A percentile compares a stretch with the other conserved stretches of the same genome.
These are phyloP conservation scores for Heliconius hermathena DNA, from an alignment of 1,140 invertebrate species.

Conservation along the genomic window DNA sequence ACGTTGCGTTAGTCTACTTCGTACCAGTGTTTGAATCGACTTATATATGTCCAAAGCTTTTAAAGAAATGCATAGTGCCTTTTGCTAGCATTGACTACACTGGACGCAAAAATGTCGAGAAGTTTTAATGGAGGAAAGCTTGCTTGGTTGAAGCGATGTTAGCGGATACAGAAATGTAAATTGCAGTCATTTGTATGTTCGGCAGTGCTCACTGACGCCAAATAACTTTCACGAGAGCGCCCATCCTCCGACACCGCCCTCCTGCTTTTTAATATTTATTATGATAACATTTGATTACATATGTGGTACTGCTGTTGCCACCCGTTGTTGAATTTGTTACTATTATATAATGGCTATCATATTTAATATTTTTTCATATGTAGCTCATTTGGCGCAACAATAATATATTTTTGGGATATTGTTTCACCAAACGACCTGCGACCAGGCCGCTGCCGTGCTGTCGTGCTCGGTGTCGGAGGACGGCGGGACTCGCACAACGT, in stretches of 20 bases:
- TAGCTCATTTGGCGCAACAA: not conserved
- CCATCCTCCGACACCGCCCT: slow-evolving; percentile 44
- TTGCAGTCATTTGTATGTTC: not conserved
- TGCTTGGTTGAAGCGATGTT: slow-evolving; percentile 1
- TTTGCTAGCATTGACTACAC: slow-evolving; percentile 51
- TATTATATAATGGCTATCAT: not conserved
- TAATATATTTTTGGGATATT: no score
- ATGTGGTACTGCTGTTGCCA: not conserved
- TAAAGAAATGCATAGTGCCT: slow-evolving; percentile 69
- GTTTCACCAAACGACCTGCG: not conserved
- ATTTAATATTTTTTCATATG: not conserved
- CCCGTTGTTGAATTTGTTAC: not conserved
- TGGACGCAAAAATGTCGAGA: slow-evolving; percentile 1
- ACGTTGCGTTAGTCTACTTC: slow-evolving; percentile 56
- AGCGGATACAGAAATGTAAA: not conserved
- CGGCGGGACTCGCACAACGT: slow-evolving; percentile 67
- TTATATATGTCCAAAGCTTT: slow-evolving; percentile 7
- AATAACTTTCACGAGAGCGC: slow-evolving; percentile 43
- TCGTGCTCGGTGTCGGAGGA: slow-evolving; percentile 20
- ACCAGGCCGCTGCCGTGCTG: not conserved
- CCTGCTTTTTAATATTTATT: not conserved
- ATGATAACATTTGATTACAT: not conserved
- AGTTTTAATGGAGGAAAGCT: not conserved
- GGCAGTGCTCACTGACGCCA: slow-evolving; percentile 5
- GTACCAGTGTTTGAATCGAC: slow-evolving; percentile 39